Evolutionary conservation across 2,888 invertebrate genomes (phyloP), one percentile per base, ranked within the genome.

Genomic region (Macropis europaea): DNA sequence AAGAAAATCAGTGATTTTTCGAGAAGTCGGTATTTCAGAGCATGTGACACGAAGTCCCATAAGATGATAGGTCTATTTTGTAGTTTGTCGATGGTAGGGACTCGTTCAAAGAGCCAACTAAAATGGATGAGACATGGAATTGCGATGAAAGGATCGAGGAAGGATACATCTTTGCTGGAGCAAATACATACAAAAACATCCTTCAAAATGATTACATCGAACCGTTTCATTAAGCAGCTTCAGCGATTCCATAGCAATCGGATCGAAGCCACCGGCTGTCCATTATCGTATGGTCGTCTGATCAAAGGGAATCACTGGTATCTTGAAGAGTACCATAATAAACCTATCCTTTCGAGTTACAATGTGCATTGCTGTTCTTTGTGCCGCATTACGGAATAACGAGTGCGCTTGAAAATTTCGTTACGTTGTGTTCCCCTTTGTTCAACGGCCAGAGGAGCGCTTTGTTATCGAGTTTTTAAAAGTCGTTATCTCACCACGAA

Each of bases 121-220:
- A 79, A 79, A 81, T 79, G 77, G 67, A 75, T 75, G 77, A 79
- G 77, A 67, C 50, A 60, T 42, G 43, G 48, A 11, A 24, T 17
- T n/a, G 19, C 28, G 52, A 50, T 24, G 42, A 47, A 54, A 40
- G 28, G 45, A 47, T 62, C 30, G 17, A 13, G 6, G 28, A 17
- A 19, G 38, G 30, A 36, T 48, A 36, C 9, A 24, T 36, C 38
- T 32, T 24, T 50, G 13, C 28, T 32, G 36, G 9, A 11, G 19
- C 7, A 67, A 60, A 52, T 69, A n/a, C 38, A 34, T 30, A 50
- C 28, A 38, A 40, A 61, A 76, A 63, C 53, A 56, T 17, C 45
- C 32, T 42, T 17, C 53, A 34, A 26, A 26, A 28, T 32, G 40
- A 67, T 70, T 36, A 32, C 38, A 67, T 60, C 9, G 45, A 61